Base-by-base conservation (phyloP, 2,888 invertebrate species). In the Agrochola litura region DNA sequence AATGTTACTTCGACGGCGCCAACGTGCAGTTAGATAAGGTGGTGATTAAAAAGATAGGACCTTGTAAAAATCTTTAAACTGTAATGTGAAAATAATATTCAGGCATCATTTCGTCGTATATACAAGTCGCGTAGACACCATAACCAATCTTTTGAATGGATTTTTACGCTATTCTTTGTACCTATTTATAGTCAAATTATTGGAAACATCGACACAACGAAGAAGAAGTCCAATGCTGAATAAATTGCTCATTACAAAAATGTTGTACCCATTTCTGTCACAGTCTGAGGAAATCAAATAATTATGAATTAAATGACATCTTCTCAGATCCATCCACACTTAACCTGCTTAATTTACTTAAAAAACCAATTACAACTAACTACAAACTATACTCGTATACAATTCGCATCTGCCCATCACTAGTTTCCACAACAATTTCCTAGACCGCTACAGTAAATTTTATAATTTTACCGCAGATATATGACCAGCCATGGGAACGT, bases 371-470 rank as follows among this genome's bases (percentile, higher is more conserved):
- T 25, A 75, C 46, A 56, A 73, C 22, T 63, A 52, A 61, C 0
- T 43, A 69, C 54, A 73, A 56, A 63, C 58, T 85, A 72, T 52
- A 73, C 76, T 19, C 2, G 8, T n/a, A 3, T 37, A 41, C 30
- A 72, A 85, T 82, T 82, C 43, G 52, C 37, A 72, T 70, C 63
- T 46, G 41, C 64, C 52, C 87, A 86, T 86, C 85, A 86, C 84
- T 86, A 86, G 58, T 25, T n/a, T n/a, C n/a, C n/a, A n/a, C 78
- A 67, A 80, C 65, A 12, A 73, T 85, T 85, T 85, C 73, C 81
- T 81, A 79, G 65, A 71, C 54, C 49, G 30, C 58, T 67, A 77
- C 84, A 88, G 88, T 90, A 90, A 86, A 88, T 89, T 90, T 80
- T 85, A 89, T 81, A 84, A 86, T 84, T 88, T 88, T 73, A 88